Percentiles rank a stretch among this genome's conserved stretches.
These are phyloP conservation scores for Pteria penguin DNA, from an alignment of 2,888 invertebrate genomes.

Conservation along the genomic window DNA sequence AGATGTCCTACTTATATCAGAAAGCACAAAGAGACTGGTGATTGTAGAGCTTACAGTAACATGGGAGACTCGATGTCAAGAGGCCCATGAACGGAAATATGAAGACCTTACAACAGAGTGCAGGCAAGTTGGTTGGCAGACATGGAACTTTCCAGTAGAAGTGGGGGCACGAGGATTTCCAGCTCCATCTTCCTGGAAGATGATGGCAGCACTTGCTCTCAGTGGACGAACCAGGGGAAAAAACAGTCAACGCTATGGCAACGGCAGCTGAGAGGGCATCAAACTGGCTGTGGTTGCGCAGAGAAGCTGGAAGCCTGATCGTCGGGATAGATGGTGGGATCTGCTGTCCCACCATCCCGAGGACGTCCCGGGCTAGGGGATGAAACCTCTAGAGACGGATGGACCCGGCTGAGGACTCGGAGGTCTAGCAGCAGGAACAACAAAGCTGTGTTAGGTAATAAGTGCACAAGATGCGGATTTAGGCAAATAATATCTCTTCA, in stretches of 20 bases:
- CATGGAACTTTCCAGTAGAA: no score
- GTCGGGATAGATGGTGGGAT: no score
- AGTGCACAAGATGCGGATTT: no score
- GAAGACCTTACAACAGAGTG: neutral
- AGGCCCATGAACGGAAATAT: neutral
- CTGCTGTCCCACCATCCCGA: conserved; percentile 12
- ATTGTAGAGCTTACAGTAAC: neutral
- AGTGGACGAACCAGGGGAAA: neutral
- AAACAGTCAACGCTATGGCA: neutral
- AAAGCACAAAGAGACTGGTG: neutral
- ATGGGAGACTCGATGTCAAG: neutral
- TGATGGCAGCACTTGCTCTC: neutral
- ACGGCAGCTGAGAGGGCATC: neutral
- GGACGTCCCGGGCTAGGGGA: conserved; percentile 1
- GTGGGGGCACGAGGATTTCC: no score
- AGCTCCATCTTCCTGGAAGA: neutral
- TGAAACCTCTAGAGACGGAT: no score
- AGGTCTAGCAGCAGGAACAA: neutral
- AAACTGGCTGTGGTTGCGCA: neutral
- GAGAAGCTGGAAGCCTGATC: no score
- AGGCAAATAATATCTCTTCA: no score
- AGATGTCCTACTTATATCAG: neutral
- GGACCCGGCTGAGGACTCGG: neutral
- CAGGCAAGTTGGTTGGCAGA: conserved; percentile 2
- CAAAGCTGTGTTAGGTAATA: neutral